Conservation (phyloP, 2,797 vertebrate species). For the Hoplostethus atlanticus region DNA sequence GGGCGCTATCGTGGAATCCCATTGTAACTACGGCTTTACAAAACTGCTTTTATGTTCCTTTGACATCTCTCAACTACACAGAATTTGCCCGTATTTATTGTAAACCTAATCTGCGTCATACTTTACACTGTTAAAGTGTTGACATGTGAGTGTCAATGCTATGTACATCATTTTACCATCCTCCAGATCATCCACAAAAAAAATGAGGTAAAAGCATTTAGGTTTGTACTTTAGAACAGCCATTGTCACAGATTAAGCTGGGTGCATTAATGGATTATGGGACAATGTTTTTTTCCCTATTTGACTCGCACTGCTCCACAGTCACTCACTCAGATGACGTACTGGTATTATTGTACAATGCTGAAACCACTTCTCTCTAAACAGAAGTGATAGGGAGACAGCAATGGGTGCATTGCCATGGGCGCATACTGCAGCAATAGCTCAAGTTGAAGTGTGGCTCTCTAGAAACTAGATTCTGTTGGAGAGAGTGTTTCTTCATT, state of each 20-base stretch:
- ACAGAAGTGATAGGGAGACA: conserved; percentile 40
- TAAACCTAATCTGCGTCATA: conserved; percentile 47
- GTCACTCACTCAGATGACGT: conserved; percentile 54
- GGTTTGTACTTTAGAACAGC: conserved; percentile 74
- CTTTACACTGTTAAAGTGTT: conserved; percentile 43
- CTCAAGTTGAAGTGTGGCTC: conserved; percentile 4
- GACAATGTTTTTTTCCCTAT: conserved; percentile 70
- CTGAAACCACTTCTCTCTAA: conserved; percentile 50
- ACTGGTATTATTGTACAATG: conserved; percentile 69
- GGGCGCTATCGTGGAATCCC: conserved; percentile 27
- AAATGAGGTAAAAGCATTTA: conserved; percentile 69
- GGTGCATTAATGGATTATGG: conserved; percentile 83
- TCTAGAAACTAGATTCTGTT: background rate
- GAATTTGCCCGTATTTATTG: conserved; percentile 18
- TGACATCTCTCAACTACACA: conserved; percentile 9
- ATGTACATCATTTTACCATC: conserved; percentile 42
- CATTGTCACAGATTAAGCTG: conserved; percentile 80
- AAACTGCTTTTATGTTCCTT: conserved; percentile 26
- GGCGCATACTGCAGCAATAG: background rate
- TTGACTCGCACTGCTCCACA: conserved; percentile 61
- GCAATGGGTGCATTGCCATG: background rate
- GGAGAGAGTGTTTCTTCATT: background rate
- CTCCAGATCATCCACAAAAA: conserved; percentile 49
- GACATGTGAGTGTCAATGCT: conserved; percentile 9
- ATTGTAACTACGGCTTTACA: conserved; percentile 39